Evolutionary conservation across 2,113 vertebrate species (phyloP), one percentile per base, ranked within the genome.

Genomic region (zebrafish (Danio rerio)): DNA sequence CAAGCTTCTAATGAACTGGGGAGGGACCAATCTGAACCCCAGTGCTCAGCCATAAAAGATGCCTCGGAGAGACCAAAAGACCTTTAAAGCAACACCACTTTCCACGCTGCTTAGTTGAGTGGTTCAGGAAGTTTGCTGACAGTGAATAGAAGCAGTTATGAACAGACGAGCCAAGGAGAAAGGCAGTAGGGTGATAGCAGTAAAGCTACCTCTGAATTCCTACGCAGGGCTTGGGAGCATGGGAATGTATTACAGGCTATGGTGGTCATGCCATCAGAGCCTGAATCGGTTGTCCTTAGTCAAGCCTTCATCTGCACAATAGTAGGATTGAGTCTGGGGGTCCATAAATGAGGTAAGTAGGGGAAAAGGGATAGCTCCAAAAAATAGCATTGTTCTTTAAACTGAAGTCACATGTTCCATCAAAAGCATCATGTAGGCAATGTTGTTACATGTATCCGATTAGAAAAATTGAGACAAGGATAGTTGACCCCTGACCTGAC

Each of bases 121-220:
- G 47, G 43, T 78, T 78, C 20, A 63, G 77, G 77, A 66, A 66
- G 77, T 53, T n/a, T 55, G 49, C 31, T 13, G 77, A 68, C 21
- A 53, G 49, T 15, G 49, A 66, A 79, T 43, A 79, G 50, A 79
- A 79, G 21, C 62, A 53, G 77, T 79, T 79, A 66, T 79, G 75
- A 78, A 78, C 73, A 61, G 55, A 63, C 9, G 5, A 49, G 58
- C 75, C 42, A 59, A 45, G 72, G 55, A 78, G 75, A 63, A 78
- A 78, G 18, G 45, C 77, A 65, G 2, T 43, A 15, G 9, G 45
- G 74, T 77, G 75, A 77, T 16, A 12, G 77, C 62, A 65, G 77
- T 79, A 79, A 55, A 79, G 77, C 77, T 65, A 53, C 62, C 20
- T 79, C 62, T 65, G 62, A 79, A 66, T 66, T 66, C 77, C 77